A percentile compares a stretch with the other conserved stretches of the same genome.
Conservation (phyloP, 2,888 invertebrate species). For the Acronicta leporina region DNA sequence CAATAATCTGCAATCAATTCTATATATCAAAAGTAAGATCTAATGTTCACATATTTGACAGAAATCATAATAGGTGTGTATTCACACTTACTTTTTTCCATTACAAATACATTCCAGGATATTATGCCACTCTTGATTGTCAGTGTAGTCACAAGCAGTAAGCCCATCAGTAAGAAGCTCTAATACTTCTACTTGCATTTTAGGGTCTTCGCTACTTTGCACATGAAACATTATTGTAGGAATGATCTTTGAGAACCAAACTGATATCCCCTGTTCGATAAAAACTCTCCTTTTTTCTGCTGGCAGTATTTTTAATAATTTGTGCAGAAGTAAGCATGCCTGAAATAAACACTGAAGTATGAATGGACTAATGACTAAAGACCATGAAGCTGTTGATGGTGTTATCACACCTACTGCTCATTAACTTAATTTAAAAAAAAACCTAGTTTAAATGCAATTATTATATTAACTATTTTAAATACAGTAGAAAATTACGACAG, state of each 20-base stretch:
- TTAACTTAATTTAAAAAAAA: no score
- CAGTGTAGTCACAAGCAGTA: conserved; percentile 72
- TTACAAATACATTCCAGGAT: conserved; percentile 77
- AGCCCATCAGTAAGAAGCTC: conserved; percentile 81
- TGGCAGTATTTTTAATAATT: conserved; percentile 70
- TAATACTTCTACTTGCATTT: conserved; percentile 66
- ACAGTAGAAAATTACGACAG: no score
- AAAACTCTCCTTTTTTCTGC: conserved; percentile 70
- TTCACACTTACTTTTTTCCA: conserved; percentile 69
- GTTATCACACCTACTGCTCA: no score
- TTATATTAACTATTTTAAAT: no score
- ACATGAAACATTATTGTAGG: conserved; percentile 73
- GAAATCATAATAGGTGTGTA: no score
- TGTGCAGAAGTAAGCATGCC: conserved; percentile 62
- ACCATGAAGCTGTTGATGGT: no score
- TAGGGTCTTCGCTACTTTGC: conserved; percentile 19
- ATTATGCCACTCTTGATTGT: conserved; percentile 75
- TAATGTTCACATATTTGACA: no score
- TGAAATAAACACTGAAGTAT: conserved; percentile 26
- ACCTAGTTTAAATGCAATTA: no score
- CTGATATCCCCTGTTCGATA: conserved; percentile 74
- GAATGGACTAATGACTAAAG: no score
- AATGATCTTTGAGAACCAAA: conserved; percentile 85
- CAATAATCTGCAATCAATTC: no score
- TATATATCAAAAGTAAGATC: no score